These are phyloP conservation scores for Takifugu rubripes DNA, from an alignment of 2,797 vertebrate genomes.

Conservation along the genomic window DNA sequence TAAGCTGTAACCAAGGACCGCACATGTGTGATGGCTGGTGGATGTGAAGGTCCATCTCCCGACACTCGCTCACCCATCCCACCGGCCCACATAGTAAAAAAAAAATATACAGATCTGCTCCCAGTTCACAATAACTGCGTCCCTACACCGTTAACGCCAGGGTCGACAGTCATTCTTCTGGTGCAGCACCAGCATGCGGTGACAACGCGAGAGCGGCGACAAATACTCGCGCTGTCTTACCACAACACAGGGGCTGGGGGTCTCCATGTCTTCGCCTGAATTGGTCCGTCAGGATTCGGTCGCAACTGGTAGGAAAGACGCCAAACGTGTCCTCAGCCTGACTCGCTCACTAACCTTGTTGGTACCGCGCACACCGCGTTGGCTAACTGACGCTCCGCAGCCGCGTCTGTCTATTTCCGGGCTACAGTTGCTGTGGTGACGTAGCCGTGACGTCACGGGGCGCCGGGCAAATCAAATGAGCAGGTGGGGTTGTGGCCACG, in stretches of 20 bases:
- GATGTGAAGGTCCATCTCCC: too few relatives aligned
- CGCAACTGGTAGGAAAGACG: background rate
- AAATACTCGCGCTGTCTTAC: slow-evolving; percentile 51
- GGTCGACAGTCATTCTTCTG: too few relatives aligned
- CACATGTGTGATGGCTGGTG: too few relatives aligned
- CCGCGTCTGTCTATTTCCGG: slow-evolving; percentile 16
- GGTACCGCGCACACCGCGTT: background rate
- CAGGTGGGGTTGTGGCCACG: background rate
- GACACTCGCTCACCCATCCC: too few relatives aligned
- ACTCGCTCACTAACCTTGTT: too few relatives aligned
- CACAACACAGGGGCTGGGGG: slow-evolving; percentile 73
- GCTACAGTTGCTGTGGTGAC: background rate
- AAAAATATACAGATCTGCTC: too few relatives aligned
- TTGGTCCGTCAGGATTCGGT: background rate
- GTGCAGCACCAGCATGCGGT: too few relatives aligned
- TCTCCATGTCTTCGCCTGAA: slow-evolving; percentile 67
- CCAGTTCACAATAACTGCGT: too few relatives aligned
- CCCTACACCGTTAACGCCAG: too few relatives aligned
- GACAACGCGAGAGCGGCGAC: too few relatives aligned
- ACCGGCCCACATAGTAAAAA: too few relatives aligned
- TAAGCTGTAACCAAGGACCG: too few relatives aligned
- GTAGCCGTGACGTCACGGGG: slow-evolving; percentile 5
- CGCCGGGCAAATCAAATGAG: slow-evolving; percentile 21
- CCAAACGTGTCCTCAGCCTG: background rate
- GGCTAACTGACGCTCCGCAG: background rate